Evolutionary conservation across 1,140 invertebrate genomes (phyloP).

Genomic region (Tetraneura akinire): DNA sequence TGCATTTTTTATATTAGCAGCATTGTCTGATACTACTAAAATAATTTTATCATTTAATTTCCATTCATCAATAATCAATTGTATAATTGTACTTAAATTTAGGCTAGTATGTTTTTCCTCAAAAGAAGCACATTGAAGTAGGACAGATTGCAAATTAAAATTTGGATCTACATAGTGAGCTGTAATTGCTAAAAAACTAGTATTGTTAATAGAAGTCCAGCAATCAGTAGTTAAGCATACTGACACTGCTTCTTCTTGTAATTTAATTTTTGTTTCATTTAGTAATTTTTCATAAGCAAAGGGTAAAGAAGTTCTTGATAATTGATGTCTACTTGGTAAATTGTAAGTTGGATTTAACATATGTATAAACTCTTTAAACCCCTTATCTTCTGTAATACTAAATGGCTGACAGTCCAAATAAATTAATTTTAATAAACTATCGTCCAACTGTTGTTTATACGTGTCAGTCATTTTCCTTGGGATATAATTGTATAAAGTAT

Average conservation of each 20-base stretch:
- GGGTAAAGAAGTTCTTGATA: neutral
- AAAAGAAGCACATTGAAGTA: neutral
- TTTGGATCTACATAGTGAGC: constrained; percentile 55
- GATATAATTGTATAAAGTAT: neutral
- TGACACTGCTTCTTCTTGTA: neutral
- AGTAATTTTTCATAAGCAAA: neutral
- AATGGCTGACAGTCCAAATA: neutral
- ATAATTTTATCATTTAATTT: constrained; percentile 3
- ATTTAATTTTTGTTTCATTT: neutral
- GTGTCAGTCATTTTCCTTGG: neutral
- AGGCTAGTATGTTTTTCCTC: neutral
- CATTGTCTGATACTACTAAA: neutral
- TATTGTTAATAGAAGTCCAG: constrained; percentile 54
- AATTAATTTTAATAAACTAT: neutral
- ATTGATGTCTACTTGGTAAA: neutral
- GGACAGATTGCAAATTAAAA: constrained; percentile 5
- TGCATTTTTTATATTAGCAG: neutral
- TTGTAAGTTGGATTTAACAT: constrained; percentile 12
- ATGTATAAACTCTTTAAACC: constrained; percentile 30
- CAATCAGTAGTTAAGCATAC: constrained; percentile 55
- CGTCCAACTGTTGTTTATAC: neutral
- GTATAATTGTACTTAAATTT: neutral
- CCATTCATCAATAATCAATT: constrained; percentile 12
- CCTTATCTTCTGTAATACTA: neutral
- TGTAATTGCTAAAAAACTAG: constrained; percentile 53